Evolutionary conservation across 2,888 invertebrate species (phyloP).

Genomic region (Cephus pulcher): DNA sequence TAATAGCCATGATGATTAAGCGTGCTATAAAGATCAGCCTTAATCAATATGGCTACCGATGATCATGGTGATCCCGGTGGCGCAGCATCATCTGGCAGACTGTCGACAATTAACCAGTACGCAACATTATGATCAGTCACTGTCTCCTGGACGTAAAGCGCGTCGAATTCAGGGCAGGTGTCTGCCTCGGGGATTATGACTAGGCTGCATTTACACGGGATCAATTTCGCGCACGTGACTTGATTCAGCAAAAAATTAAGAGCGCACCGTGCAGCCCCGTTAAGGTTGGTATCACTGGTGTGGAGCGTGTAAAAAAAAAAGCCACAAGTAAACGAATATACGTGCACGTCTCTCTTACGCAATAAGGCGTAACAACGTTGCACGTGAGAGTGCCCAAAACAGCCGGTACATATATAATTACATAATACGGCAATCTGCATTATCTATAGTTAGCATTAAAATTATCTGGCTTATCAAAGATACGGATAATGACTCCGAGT

Average conservation of each 20-base stretch:
- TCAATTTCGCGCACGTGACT: constrained; percentile 26
- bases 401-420: not conserved
- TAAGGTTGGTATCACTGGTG: not conserved
- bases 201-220: constrained; percentile 21
- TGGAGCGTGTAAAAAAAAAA: not conserved
- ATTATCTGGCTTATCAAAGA: not conserved
- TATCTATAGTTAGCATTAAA: not conserved
- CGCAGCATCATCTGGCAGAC: not conserved
- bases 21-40: not conserved
- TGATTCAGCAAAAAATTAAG: constrained; percentile 18
- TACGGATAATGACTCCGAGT: not conserved
- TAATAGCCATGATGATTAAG: not conserved
- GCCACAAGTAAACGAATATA: not conserved
- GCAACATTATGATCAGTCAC: not conserved
- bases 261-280: not conserved
- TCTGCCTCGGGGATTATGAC: constrained; percentile 26
- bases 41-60: not conserved
- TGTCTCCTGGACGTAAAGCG: constrained; percentile 1
- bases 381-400: not conserved
- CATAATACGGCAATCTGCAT: not conserved
- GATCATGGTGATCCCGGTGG: not conserved
- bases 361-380: not conserved
- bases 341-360: not conserved
- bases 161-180: constrained; percentile 27
- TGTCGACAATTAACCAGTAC: not conserved